Evolutionary conservation across 1,140 invertebrate genomes (phyloP).

Genomic region (Chrysomallon squamiferum): DNA sequence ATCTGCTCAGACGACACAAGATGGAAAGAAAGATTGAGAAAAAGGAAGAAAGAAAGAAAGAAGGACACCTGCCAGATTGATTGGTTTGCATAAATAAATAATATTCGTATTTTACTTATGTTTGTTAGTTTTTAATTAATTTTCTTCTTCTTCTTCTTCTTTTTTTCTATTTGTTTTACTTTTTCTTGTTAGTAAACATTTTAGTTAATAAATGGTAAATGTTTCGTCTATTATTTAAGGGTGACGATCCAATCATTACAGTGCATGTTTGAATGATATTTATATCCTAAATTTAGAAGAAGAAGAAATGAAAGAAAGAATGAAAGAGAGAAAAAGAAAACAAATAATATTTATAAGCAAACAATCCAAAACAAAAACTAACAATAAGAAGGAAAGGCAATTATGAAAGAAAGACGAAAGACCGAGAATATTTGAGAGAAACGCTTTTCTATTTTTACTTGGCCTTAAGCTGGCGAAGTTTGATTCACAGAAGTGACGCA

Average conservation of each 20-base stretch:
- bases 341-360: background rate
- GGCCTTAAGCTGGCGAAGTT: background rate
- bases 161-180: too few relatives aligned
- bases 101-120: too few relatives aligned
- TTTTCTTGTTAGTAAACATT: too few relatives aligned
- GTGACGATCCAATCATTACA: too few relatives aligned
- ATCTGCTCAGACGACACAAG: slow-evolving; percentile 6
- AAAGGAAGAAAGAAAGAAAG: background rate
- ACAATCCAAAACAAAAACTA: background rate
- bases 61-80: background rate
- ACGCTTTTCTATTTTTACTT: background rate
- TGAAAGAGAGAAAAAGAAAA: background rate
- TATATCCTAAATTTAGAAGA: too few relatives aligned
- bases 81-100: background rate
- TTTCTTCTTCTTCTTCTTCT: too few relatives aligned
- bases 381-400: background rate
- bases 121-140: too few relatives aligned
- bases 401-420: background rate
- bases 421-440: background rate
- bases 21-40: slow-evolving; percentile 1
- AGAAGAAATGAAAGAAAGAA: background rate
- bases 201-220: too few relatives aligned
- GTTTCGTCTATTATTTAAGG: too few relatives aligned
- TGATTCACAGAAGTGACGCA: slow-evolving; percentile 7
- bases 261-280: too few relatives aligned